Evolutionary conservation across 2,113 vertebrate genomes (phyloP), one percentile per base, ranked within the genome.

Genomic region (Rutilus rutilus): DNA sequence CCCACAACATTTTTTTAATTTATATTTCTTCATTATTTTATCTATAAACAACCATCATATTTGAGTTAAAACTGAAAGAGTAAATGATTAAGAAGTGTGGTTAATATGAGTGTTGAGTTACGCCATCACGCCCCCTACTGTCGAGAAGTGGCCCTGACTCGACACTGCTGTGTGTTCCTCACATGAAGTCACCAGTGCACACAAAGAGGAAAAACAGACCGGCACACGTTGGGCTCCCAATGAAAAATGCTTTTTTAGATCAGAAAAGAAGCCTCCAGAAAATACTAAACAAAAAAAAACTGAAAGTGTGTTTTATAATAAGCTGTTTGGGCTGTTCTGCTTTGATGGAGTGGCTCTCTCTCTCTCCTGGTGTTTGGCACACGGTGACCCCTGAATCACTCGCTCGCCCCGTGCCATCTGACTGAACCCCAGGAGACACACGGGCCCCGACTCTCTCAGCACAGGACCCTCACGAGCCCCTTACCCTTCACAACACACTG

Each of bases 71-170:
- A 71, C 23, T 71, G 2, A 57, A 23, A 3, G 4, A 11, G 19
- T 12, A 71, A 71, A n/a, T 23, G 10, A 42, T 42, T 12, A 23
- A 19, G 8, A 69, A 69, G 9, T 21, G 17, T 14, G 27, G 64
- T 3, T 21, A 36, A 23, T 39, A 39, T 27, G 4, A 30, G 69
- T 59, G 71, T 23, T 93, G 91, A 89, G 92, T 94, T 96, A 92
- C 95, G 90, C 96, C 94, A 93, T 93, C 96, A 92, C 94, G 96
- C 95, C 97, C 97, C 96, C 97, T 96, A 92, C 95, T 96, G 96
- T 95, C 57, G 5, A 71, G 67, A 82, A 80, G 2, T 1, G 76
- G 91, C 85, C 93, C 87, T 91, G 71, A 23, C 11, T 54, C 39
- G 59, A 42, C 36, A n/a, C 19, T 6, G 19, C 17, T 57, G 6